Evolutionary conservation across 2,888 invertebrate genomes (phyloP), one percentile per base, ranked within the genome.

Genomic region (Volucella inanis): DNA sequence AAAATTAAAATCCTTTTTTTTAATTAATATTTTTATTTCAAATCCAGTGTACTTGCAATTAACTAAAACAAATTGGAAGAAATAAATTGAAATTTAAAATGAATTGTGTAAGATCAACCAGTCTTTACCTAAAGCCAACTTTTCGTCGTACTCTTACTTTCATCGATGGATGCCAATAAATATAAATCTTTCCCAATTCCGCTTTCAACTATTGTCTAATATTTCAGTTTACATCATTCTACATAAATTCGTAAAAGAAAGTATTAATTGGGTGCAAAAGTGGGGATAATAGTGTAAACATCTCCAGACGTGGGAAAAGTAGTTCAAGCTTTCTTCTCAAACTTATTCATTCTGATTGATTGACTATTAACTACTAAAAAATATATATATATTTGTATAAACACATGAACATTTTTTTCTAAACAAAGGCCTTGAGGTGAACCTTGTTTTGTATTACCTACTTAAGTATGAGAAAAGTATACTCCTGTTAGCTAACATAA

Each of bases 181-280:
- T 39, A n/a, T 14, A 3, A 11, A 8, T 4, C 38, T 9, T 1
- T 12, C 8, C 6, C 47, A n/a, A 59, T 64, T 64, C 10, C 57
- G 22, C 75, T 65, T 75, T 38, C 55, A 15, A n/a, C 38, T 22
- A 39, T 75, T 65, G 65, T 45, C 38, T 54, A 61, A 61, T 52
- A 31, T 77, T 76, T 82, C 31, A 31, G 71, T 82, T 77, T 77
- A 67, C 47, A 67, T 14, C 1, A 61, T 47, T 43, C 39, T 22
- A 64, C 54, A 52, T 65, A 65, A 43, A 52, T 64, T 57, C 22
- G 39, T 39, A 47, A 71, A 82, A 77, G 82, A 82, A 77, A 82
- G 65, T 72, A 14, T 45, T 12, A 22, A 22, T n/a, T 31, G 11
- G 54, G 12, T 45, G 43, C 45, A 47, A 11, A 18, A 39, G 18